Conservation (phyloP, 2,888 invertebrate species). For the Spatulosminthurus flaviceps region DNA sequence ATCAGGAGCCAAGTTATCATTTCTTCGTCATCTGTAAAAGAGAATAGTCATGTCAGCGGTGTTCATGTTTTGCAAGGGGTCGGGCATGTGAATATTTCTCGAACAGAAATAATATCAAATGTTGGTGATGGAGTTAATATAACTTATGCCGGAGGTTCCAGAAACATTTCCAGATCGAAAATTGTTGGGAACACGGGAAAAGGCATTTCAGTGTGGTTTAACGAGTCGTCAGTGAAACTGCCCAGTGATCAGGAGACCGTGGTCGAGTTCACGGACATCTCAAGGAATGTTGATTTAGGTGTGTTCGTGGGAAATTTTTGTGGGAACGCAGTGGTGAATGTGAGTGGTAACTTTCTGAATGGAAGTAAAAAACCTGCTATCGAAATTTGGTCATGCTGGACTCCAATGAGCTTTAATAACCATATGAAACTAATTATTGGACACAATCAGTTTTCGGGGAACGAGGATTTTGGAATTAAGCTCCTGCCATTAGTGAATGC, state of each 20-base stretch:
- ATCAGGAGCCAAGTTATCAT: slow-evolving; percentile 88
- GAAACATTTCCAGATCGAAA: slow-evolving; percentile 87
- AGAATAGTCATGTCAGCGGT: slow-evolving; percentile 90
- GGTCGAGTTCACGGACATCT: slow-evolving; percentile 86
- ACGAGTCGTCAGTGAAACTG: slow-evolving; percentile 84
- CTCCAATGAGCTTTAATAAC: slow-evolving; percentile 63
- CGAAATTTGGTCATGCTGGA: slow-evolving; percentile 86
- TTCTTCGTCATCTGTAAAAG: slow-evolving; percentile 81
- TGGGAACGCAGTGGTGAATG: slow-evolving; percentile 79
- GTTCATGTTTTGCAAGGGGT: slow-evolving; percentile 89
- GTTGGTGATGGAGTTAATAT: slow-evolving; percentile 95
- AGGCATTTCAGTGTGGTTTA: slow-evolving; percentile 89
- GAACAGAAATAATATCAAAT: slow-evolving; percentile 88
- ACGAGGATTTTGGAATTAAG: slow-evolving; percentile 76
- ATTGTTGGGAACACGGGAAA: slow-evolving; percentile 88
- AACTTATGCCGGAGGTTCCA: slow-evolving; percentile 91
- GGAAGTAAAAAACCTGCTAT: slow-evolving; percentile 81
- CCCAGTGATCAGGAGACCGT: slow-evolving; percentile 85
- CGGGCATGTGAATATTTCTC: slow-evolving; percentile 92
- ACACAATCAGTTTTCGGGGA: slow-evolving; percentile 83
- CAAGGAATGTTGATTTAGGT: slow-evolving; percentile 87
- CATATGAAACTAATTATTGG: slow-evolving; percentile 72
- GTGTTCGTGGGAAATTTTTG: slow-evolving; percentile 94
- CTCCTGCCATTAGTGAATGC: slow-evolving; percentile 85
- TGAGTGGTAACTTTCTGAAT: slow-evolving; percentile 91